These are phyloP conservation scores for Syrista parreyssii DNA, from an alignment of 2,888 invertebrate species.

Conservation along the genomic window DNA sequence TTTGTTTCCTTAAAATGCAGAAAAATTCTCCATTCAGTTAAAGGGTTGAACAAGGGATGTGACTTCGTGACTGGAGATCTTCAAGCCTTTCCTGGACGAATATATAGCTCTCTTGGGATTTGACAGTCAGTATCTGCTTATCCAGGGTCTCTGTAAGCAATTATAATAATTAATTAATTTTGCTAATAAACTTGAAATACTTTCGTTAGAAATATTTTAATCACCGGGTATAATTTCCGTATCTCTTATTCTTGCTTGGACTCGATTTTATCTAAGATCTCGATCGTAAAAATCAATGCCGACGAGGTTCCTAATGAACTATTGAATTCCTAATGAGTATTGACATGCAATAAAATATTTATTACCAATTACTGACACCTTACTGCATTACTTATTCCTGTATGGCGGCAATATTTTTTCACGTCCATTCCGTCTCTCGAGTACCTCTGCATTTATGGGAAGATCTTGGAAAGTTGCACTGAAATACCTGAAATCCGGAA, in stretches of 20 bases:
- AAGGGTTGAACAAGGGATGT: neutral
- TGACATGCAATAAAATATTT: neutral
- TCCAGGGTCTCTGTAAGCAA: neutral
- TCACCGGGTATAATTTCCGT: neutral
- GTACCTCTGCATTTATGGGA: neutral
- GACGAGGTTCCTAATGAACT: neutral
- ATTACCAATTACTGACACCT: neutral
- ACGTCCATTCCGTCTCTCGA: neutral
- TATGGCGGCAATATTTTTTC: neutral
- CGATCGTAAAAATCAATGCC: neutral
- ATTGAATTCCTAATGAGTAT: neutral
- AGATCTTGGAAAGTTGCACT: neutral
- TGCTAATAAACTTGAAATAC: too few species aligned
- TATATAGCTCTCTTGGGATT: neutral
- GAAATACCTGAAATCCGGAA: neutral
- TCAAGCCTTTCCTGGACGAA: neutral
- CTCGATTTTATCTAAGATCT: neutral
- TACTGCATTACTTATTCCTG: neutral
- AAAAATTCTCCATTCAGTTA: neutral
- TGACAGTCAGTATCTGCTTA: neutral
- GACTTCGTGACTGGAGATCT: neutral
- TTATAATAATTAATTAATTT: too few species aligned
- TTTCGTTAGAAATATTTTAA: neutral
- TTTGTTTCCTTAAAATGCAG: neutral
- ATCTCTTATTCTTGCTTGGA: neutral